Conservation (phyloP, 2,797 vertebrate species). For the Hybognathus amarus region DNA sequence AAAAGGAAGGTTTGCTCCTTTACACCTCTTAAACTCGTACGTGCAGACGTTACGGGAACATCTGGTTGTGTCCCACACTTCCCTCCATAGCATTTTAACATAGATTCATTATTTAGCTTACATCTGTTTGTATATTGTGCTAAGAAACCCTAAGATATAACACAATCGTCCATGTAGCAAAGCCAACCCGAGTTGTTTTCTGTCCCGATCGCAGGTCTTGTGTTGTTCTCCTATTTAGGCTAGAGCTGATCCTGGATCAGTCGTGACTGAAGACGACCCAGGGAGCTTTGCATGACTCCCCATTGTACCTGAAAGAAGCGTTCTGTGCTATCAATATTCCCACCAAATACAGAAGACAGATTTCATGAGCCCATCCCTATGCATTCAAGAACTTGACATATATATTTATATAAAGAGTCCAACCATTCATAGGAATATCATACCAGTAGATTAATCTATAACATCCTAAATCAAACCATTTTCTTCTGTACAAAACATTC, state of each 20-base stretch:
- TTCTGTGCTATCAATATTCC: constrained; percentile 61
- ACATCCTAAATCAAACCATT: constrained; percentile 43
- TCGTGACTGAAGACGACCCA: constrained; percentile 8
- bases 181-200: background rate
- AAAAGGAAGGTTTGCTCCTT: constrained; percentile 16
- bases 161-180: constrained; percentile 39
- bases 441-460: constrained; percentile 54
- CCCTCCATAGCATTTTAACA: constrained; percentile 56
- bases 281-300: constrained; percentile 27
- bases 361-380: constrained; percentile 43
- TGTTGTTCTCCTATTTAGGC: background rate
- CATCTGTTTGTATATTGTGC: constrained; percentile 63
- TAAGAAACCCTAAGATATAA: constrained; percentile 58
- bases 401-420: constrained; percentile 46
- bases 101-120: constrained; percentile 62
- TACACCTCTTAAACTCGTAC: constrained; percentile 40
- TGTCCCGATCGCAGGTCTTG: background rate
- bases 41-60: constrained; percentile 15
- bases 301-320: constrained; percentile 60
- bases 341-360: constrained; percentile 46
- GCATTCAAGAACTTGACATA: constrained; percentile 47
- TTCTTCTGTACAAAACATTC: constrained; percentile 55
- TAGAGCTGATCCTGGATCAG: constrained; percentile 13
- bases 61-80: constrained; percentile 28
- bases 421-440: constrained; percentile 54